phyloP scores from a whole-genome alignment of 2,113 vertebrate species.

The Oreochromis spilurus region DNA sequence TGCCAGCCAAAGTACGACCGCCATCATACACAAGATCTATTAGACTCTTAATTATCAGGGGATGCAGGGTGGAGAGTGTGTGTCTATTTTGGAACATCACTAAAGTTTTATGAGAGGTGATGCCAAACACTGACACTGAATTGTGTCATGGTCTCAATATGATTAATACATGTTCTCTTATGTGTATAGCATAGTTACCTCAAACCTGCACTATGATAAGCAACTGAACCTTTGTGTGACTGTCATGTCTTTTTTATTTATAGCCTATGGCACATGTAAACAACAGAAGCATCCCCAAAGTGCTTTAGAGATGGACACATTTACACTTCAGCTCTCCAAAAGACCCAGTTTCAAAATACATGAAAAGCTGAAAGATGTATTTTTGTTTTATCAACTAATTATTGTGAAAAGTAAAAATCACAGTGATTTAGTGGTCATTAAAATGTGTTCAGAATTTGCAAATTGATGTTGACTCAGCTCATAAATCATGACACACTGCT shows the following conservation, averaged over 20 bases:
- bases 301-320: background rate
- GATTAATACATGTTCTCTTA: background rate
- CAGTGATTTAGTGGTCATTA: background rate
- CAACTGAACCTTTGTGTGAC: background rate
- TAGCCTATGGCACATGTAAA: background rate
- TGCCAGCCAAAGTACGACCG: constrained; percentile 87
- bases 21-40: constrained; percentile 76
- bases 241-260: background rate
- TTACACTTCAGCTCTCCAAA: background rate
- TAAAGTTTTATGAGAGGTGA: background rate
- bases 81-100: background rate
- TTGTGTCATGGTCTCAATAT: background rate
- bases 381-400: background rate
- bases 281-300: background rate
- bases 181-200: background rate
- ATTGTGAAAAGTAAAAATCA: background rate
- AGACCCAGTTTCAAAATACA: background rate
- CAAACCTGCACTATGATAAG: background rate
- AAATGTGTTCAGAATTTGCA: background rate
- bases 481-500: background rate
- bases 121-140: background rate
- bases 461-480: background rate
- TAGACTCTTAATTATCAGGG: constrained; percentile 87
- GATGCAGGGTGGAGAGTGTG: constrained; percentile 49
- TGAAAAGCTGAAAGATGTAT: background rate